phyloP scores from a whole-genome alignment of 2,797 vertebrate genomes.

The Schizothorax lantsangensis region DNA sequence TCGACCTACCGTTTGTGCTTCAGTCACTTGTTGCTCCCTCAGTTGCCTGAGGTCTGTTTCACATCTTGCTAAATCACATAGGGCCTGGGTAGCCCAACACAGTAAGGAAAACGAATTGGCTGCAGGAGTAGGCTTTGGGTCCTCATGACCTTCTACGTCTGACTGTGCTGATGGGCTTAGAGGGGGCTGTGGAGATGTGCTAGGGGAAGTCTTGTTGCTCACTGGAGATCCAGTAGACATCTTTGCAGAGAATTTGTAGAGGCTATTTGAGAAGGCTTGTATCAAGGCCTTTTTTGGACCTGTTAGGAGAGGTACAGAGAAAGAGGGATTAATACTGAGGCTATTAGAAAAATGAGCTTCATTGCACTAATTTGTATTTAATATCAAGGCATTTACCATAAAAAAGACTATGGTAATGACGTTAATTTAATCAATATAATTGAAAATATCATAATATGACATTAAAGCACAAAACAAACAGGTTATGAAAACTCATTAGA shows the following conservation, averaged over 20 bases:
- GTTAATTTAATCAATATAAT: neutral
- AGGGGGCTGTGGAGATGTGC: conserved; percentile 57
- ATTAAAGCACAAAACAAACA: conserved; percentile 1
- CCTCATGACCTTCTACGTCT: conserved; percentile 57
- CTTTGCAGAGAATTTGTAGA: conserved; percentile 38
- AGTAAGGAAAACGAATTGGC: conserved; percentile 59
- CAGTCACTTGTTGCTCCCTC: conserved; percentile 65
- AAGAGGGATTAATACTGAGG: neutral
- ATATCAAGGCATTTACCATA: neutral
- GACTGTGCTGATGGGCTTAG: conserved; percentile 56
- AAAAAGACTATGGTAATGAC: neutral
- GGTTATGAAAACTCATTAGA: neutral
- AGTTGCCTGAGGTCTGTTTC: conserved; percentile 71
- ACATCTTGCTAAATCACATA: conserved; percentile 69
- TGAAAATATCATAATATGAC: neutral
- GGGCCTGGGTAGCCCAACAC: conserved; percentile 74
- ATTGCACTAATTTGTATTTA: neutral
- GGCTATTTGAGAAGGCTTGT: conserved; percentile 5
- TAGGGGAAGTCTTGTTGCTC: conserved; percentile 59
- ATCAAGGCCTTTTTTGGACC: conserved; percentile 1
- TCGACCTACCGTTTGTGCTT: conserved; percentile 67
- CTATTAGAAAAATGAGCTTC: neutral
- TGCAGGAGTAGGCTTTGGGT: conserved; percentile 21
- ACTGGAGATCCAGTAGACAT: conserved; percentile 68
- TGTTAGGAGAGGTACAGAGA: neutral